Evolutionary conservation across 2,797 vertebrate species (phyloP).

Genomic region (Pseudomugil gertrudae): DNA sequence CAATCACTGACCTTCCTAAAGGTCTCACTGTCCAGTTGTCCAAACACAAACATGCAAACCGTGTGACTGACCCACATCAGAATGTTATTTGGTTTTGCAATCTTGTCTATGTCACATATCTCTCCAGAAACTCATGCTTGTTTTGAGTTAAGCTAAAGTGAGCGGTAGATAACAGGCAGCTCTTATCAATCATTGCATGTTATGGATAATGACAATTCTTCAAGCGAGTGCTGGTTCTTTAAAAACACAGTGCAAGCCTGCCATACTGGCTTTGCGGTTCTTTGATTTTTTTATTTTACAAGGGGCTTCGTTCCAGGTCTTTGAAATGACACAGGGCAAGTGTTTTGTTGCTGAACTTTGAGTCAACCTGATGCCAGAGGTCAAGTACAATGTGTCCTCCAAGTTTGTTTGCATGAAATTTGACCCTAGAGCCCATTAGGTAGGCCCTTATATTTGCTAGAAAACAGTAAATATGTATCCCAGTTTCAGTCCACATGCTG

Average conservation of each 20-base stretch:
- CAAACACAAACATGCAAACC: slow-evolving; percentile 36
- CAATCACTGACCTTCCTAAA: slow-evolving; percentile 72
- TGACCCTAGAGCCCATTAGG: slow-evolving; percentile 1
- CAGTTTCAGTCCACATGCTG: not conserved
- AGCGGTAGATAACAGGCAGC: slow-evolving; percentile 1
- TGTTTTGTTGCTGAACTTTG: slow-evolving; percentile 7
- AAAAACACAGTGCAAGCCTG: slow-evolving; percentile 25
- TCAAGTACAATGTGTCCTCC: not conserved
- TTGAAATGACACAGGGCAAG: slow-evolving; percentile 2
- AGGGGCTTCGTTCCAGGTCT: slow-evolving; percentile 1
- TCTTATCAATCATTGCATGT: slow-evolving; percentile 36
- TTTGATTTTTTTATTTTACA: slow-evolving; percentile 17
- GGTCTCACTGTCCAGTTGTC: slow-evolving; percentile 72
- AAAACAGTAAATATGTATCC: not conserved
- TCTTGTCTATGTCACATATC: not conserved
- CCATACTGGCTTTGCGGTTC: slow-evolving; percentile 19
- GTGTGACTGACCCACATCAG: slow-evolving; percentile 37
- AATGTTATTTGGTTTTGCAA: slow-evolving; percentile 32
- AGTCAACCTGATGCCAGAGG: not conserved
- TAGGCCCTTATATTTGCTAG: not conserved
- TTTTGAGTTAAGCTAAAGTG: not conserved
- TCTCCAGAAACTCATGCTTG: not conserved
- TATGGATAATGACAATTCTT: slow-evolving; percentile 41
- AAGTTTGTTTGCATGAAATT: not conserved
- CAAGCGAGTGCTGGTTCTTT: slow-evolving; percentile 43